Percentiles rank a stretch among this genome's conserved stretches.
phyloP scores from a whole-genome alignment of 2,797 vertebrate species.

The Gadopsis marmoratus region DNA sequence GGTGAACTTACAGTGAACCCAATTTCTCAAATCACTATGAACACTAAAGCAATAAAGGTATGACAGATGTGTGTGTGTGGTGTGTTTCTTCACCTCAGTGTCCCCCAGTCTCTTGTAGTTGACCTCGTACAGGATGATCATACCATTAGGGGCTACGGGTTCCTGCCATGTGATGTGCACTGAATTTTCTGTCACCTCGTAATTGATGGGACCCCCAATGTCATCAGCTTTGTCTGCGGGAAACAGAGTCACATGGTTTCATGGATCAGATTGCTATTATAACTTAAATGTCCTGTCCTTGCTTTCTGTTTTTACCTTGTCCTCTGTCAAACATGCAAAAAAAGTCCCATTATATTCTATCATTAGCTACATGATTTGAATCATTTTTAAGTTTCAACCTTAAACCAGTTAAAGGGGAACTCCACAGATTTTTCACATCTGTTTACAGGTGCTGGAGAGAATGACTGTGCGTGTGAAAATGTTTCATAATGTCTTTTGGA shows the following conservation, averaged over 20 bases:
- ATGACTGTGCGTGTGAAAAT: too few species aligned
- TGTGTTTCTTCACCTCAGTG: conserved; percentile 87
- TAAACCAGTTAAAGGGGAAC: too few species aligned
- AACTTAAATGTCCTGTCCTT: neutral
- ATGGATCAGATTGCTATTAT: conserved; percentile 7
- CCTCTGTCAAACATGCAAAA: neutral
- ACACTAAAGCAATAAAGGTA: conserved; percentile 20
- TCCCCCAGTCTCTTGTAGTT: conserved; percentile 92
- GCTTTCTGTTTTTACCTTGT: neutral
- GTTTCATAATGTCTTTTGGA: neutral
- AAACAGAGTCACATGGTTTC: conserved; percentile 20
- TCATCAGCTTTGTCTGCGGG: conserved; percentile 93
- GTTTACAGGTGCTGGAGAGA: neutral
- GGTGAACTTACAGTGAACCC: conserved; percentile 32
- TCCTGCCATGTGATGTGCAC: conserved; percentile 93
- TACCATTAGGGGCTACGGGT: conserved; percentile 91
- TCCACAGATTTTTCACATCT: neutral
- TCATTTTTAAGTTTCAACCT: neutral
- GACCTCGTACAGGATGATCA: conserved; percentile 96
- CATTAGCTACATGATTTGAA: neutral
- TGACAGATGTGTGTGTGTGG: conserved; percentile 18
- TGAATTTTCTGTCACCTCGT: conserved; percentile 87
- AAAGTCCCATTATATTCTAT: neutral
- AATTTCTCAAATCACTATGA: neutral
- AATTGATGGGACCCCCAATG: conserved; percentile 86